A percentile compares a stretch with the other conserved stretches of the same genome.
Evolutionary conservation across 2,113 vertebrate species (phyloP).

Genomic region (Saimiri boliviensis): DNA sequence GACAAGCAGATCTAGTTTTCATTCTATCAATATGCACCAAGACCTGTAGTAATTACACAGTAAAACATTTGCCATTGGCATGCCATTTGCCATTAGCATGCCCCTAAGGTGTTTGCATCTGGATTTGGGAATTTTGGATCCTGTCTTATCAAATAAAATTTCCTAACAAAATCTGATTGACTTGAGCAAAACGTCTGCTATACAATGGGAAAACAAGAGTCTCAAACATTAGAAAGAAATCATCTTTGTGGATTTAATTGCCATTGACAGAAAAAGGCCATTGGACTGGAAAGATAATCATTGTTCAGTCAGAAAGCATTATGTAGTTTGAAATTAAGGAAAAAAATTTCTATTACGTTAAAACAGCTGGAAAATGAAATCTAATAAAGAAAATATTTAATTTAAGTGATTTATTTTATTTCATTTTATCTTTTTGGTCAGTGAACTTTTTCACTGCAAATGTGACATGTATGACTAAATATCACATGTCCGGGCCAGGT

Average conservation of each 20-base stretch:
- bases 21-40: neutral
- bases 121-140: slow-evolving; percentile 31
- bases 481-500: slow-evolving; percentile 40
- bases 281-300: slow-evolving; percentile 71
- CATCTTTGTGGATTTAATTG: slow-evolving; percentile 68
- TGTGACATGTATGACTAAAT: slow-evolving; percentile 61
- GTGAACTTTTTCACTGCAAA: slow-evolving; percentile 60
- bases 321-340: slow-evolving; percentile 71
- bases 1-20: neutral
- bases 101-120: slow-evolving; percentile 31
- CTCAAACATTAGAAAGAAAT: slow-evolving; percentile 64
- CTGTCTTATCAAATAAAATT: slow-evolving; percentile 54
- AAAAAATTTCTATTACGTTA: slow-evolving; percentile 73
- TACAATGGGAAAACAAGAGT: slow-evolving; percentile 56
- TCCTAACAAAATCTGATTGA: slow-evolving; percentile 57
- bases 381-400: slow-evolving; percentile 76
- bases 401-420: slow-evolving; percentile 69
- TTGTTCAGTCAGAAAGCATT: slow-evolving; percentile 65
- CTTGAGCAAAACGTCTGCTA: slow-evolving; percentile 54
- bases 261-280: slow-evolving; percentile 67
- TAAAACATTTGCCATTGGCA: neutral
- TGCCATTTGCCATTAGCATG: neutral
- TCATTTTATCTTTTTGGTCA: slow-evolving; percentile 50
- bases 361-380: slow-evolving; percentile 77
- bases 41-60: neutral